These are phyloP conservation scores for Lipotes vexillifer DNA, from an alignment of 2,113 vertebrate genomes.

Conservation along the genomic window DNA sequence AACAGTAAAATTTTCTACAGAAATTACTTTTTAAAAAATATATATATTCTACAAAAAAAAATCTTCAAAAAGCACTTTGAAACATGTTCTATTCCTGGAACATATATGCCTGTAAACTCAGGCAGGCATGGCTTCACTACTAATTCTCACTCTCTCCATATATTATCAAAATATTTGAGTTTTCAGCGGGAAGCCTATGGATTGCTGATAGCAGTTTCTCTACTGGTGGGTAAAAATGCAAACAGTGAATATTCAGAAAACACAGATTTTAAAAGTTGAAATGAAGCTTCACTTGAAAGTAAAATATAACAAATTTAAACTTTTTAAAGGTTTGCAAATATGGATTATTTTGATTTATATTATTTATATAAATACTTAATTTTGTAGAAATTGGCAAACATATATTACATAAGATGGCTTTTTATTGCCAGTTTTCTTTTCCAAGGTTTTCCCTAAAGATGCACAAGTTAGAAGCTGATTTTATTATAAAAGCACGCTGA, in stretches of 20 bases:
- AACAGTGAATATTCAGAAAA: background rate
- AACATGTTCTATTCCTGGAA: background rate
- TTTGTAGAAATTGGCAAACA: background rate
- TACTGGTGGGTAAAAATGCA: background rate
- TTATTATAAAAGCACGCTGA: background rate
- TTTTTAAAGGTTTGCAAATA: background rate
- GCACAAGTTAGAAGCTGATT: background rate
- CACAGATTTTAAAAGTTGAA: background rate
- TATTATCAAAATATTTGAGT: background rate
- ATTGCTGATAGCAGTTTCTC: background rate
- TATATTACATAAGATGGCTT: background rate
- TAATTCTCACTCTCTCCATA: background rate
- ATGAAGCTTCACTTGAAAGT: background rate
- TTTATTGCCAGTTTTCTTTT: background rate
- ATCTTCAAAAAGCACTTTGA: background rate
- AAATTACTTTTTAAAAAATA: background rate
- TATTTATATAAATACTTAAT: background rate
- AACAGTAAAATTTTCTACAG: background rate
- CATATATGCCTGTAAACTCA: background rate
- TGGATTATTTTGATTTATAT: background rate
- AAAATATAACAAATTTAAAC: background rate
- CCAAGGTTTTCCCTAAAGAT: background rate
- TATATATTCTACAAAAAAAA: background rate
- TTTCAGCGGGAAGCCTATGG: background rate
- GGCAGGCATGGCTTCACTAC: background rate